phyloP scores from a whole-genome alignment of 2,797 vertebrate genomes.

The Chaenodraco wilsoni region DNA sequence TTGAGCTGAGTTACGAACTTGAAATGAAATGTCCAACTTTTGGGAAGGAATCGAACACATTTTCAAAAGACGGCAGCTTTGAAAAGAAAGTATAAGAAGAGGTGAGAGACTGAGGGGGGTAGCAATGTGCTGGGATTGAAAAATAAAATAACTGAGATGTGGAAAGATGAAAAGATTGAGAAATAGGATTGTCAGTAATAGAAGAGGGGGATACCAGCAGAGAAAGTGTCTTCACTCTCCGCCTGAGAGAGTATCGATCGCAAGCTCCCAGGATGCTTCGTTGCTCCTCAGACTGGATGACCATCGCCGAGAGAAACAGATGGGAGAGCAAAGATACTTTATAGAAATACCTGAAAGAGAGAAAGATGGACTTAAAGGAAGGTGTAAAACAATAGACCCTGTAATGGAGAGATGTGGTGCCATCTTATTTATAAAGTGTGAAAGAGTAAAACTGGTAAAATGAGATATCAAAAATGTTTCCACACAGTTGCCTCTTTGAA shows the following conservation, averaged over 20 bases:
- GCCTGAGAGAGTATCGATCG: slow-evolving; percentile 62
- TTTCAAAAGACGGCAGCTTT: neutral
- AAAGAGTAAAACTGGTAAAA: neutral
- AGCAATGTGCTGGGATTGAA: neutral
- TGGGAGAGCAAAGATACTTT: slow-evolving; percentile 9
- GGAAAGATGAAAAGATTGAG: slow-evolving; percentile 42
- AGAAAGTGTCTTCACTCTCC: slow-evolving; percentile 47
- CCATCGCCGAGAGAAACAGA: slow-evolving; percentile 36
- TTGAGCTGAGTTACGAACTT: slow-evolving; percentile 13
- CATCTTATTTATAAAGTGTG: slow-evolving; percentile 13
- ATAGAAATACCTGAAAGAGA: slow-evolving; percentile 22
- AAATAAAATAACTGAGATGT: slow-evolving; percentile 8
- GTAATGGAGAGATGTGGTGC: slow-evolving; percentile 10
- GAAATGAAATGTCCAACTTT: slow-evolving; percentile 24
- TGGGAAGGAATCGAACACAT: neutral
- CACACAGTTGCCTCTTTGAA: slow-evolving; percentile 11
- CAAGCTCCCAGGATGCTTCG: slow-evolving; percentile 47
- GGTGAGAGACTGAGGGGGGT: neutral
- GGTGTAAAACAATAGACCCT: neutral
- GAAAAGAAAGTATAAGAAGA: neutral
- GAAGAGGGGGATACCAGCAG: slow-evolving; percentile 52
- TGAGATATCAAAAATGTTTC: neutral
- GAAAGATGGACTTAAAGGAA: slow-evolving; percentile 1
- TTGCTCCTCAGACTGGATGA: slow-evolving; percentile 48
- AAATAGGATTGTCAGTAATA: slow-evolving; percentile 56